Conservation (phyloP, 2,888 invertebrate genomes). For the Hedychridium roseum region DNA sequence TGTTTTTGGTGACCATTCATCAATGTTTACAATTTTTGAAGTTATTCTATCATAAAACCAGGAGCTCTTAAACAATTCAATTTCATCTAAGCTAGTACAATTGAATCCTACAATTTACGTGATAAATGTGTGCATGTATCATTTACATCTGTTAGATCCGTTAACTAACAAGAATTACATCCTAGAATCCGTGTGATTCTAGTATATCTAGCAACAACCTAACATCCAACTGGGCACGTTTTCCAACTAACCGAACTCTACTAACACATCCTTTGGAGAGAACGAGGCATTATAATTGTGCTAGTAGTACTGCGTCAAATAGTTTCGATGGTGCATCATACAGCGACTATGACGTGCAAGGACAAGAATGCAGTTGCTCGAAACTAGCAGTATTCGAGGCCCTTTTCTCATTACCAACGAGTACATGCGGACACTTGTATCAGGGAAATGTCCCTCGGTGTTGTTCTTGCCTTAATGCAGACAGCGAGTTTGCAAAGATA, state of each 20-base stretch:
- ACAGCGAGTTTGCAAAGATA: conserved; percentile 16
- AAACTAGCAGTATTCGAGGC: conserved; percentile 35
- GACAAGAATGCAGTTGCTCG: conserved; percentile 42
- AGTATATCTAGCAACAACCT: conserved; percentile 52
- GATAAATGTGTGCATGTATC: no score
- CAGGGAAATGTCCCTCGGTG: conserved; percentile 18
- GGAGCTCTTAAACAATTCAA: no score
- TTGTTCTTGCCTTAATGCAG: conserved; percentile 19
- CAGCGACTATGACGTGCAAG: conserved; percentile 37
- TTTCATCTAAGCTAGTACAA: no score
- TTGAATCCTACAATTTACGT: no score
- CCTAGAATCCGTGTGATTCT: conserved; percentile 37
- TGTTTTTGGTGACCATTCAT: no score
- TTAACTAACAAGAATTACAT: no score
- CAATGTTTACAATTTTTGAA: no score
- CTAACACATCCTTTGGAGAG: conserved; percentile 56
- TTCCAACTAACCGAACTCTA: conserved; percentile 57
- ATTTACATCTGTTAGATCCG: no score
- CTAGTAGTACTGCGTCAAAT: conserved; percentile 42
- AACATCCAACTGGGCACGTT: conserved; percentile 54
- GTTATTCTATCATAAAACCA: no score
- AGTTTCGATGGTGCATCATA: conserved; percentile 41
- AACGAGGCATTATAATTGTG: conserved; percentile 42
- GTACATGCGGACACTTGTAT: conserved; percentile 28
- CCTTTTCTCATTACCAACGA: conserved; percentile 20